Evolutionary conservation across 2,113 vertebrate species (phyloP), one percentile per base, ranked within the genome.

Genomic region (Rhabdornis inornatus): DNA sequence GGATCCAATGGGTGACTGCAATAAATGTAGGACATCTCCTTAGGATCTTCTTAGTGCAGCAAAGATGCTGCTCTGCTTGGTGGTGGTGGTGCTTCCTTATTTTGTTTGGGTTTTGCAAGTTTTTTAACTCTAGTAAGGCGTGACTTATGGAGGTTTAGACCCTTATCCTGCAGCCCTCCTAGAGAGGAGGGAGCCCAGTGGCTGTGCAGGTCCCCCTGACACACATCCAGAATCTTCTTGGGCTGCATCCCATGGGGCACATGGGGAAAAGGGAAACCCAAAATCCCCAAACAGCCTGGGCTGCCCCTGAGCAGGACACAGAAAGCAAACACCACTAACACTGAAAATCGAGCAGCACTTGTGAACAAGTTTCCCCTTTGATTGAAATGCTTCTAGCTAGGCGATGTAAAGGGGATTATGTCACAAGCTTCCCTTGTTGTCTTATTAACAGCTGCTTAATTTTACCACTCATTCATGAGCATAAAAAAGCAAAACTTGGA

Each of bases 371-470:
- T 84, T 90, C 56, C 69, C 75, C 75, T 72, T 80, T 49, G 40
- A 52, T 5, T 85, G 64, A 55, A 94, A 74, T 30, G 56, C 75
- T 86, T 77, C 79, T 83, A 71, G 50, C 64, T 39, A 78, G n/a
- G 76, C 75, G 49, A 90, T 96, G 72, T 79, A 89, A 78, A 60
- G 53, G 30, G 56, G 23, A 15, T 96, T 83, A 75, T 79, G 88
- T 76, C 92, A 90, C 83, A 96, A 89, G 86, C 80, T 90, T 75
- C 61, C 49, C 92, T 90, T 92, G 83, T 83, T 84, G 77, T 72
- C 83, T 81, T 96, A 88, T 93, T 93, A 96, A 89, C 93, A 95
- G 90, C 88, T 96, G 83, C 64, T 17, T 91, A 92, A 95, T 93
- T 94, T 95, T 92, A 66, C 47, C 28, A 22, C 79, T 95, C 44